Base-by-base conservation (phyloP, 92 coral and sea anemone species). In the Epizoanthus scotinus region DNA sequence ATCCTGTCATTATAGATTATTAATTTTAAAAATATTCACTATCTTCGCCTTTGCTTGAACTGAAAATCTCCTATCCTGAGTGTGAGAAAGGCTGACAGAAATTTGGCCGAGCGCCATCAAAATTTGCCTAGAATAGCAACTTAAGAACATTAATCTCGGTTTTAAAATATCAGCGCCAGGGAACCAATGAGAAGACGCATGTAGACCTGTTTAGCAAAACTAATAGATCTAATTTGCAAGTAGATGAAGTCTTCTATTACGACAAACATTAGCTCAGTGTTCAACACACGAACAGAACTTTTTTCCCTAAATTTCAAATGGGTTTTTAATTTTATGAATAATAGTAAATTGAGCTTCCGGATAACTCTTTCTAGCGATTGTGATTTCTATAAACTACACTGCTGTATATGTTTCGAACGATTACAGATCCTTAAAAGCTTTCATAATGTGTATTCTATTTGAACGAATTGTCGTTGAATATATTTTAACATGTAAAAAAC, bases 261-360 rank as follows among this genome's bases (percentile, higher is more conserved):
- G 50, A 49, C 28, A 71, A 17, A 50, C 55, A 28, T 36, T 17
- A 2, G 40, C 63, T 71, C 53, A 28, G 38, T 25, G 42, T 47
- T 15, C 24, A 21, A 27, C 42, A 71, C 40, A 50, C 52, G 52
- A 71, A 29, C 62, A 71, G 62, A 49, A 42, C 77, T 71, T 29
- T 71, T 53, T 27, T 6, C 27, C 14, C 52, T 47, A 53, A 53
- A 71, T 24, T 71, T 49, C 38, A 49, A 13, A 22, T 26, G 20
- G 20, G 18, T 2, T 17, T 40, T 17, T 19, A 31, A 15, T 18
- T 36, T n/a, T 52, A 13, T 71, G 52, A 71, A 0, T 50, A 14
- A 8, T 21, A 20, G 15, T 12, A 22, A 38, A 38, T 1, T n/a
- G 42, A 40, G 28, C 24, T 71, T 53, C 62, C 63, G 28, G 38